Conservation (phyloP, 2,888 invertebrate genomes). For the Acleris cristana region DNA sequence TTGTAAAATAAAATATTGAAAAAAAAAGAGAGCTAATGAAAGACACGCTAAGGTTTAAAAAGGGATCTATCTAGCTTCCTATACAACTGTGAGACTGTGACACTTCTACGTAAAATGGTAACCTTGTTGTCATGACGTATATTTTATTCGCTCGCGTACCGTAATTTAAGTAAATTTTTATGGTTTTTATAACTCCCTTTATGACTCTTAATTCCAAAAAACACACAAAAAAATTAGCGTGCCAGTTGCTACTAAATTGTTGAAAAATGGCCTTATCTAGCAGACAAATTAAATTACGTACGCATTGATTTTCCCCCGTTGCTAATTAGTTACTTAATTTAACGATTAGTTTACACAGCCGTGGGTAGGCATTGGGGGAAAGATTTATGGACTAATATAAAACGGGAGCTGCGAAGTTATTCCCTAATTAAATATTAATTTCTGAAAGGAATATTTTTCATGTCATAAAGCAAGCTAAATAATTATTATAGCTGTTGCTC, state of each 20-base stretch:
- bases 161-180: too few relatives aligned
- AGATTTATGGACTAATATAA: constrained; percentile 62
- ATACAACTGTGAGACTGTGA: too few relatives aligned
- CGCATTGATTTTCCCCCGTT: constrained; percentile 72
- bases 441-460: neutral
- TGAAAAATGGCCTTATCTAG: constrained; percentile 44
- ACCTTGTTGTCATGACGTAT: too few relatives aligned
- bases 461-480: neutral
- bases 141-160: too few relatives aligned
- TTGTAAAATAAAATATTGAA: too few relatives aligned
- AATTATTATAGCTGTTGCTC: too few relatives aligned
- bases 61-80: too few relatives aligned
- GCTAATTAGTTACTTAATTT: constrained; percentile 73
- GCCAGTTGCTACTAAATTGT: constrained; percentile 10
- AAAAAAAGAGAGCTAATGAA: too few relatives aligned
- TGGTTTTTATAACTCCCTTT: too few relatives aligned
- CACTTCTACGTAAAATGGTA: too few relatives aligned
- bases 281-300: constrained; percentile 73
- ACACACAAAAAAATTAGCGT: constrained; percentile 1
- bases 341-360: constrained; percentile 71
- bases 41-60: too few relatives aligned
- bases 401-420: constrained; percentile 19
- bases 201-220: neutral
- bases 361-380: constrained; percentile 60
- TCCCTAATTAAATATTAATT: constrained; percentile 14